Evolutionary conservation across 2,888 invertebrate species (phyloP), one percentile per base, ranked within the genome.

Genomic region (Tiliacea aurago): DNA sequence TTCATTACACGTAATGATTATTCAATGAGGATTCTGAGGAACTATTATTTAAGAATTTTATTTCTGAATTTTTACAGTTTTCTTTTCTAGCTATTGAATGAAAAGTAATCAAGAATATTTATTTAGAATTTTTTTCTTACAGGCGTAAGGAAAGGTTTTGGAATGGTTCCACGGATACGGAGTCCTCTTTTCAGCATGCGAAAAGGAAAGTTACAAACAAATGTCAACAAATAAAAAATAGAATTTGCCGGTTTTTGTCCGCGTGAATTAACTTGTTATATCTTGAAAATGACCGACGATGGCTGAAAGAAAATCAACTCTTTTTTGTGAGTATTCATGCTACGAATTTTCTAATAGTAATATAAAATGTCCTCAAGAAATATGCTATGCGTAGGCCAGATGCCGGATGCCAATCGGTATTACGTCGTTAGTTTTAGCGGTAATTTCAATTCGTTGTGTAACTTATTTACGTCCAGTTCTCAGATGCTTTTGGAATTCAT

Each of bases 221-320:
- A 72, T 84, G 84, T 76, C 83, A 83, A 85, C 69, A 84, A 72
- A 80, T 76, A 80, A 80, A 83, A 79, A 81, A 79, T 78, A 72
- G 68, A 81, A 80, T 80, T 78, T 66, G 84, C 87, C 86, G 89
- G 87, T 81, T 78, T n/a, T 73, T 70, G 69, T 72, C 67, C 73
- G 63, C 55, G 47, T 62, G 70, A 81, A 76, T 68, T 69, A 69
- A 62, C 51, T 61, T 51, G 45, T 5, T 65, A 62, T 20, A 70
- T 78, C 56, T 61, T 58, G 55, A 81, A 78, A 78, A 88, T 88
- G 89, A 81, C 28, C 63, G 88, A 88, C 76, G 81, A 89, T 89
- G 89, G 89, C 68, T 86, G 87, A 89, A 82, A 70, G 73, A 75
- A 78, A 76, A 69, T 58, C 72, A 62, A 62, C 72, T 76, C n/a